Base-by-base conservation (phyloP, 2,888 invertebrate genomes). In the Eristalis tenax region DNA sequence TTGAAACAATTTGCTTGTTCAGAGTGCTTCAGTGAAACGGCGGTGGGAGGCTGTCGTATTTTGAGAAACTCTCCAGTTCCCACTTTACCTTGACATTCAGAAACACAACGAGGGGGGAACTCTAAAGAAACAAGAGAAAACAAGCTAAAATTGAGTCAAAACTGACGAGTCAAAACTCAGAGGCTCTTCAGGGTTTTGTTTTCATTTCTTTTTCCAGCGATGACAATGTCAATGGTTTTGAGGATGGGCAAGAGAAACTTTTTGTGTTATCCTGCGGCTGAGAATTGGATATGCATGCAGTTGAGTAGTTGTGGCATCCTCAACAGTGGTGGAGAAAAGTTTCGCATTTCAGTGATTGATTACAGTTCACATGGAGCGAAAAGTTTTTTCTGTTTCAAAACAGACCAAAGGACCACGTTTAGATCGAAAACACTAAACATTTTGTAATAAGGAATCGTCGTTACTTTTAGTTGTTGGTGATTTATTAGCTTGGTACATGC, bases 21-120 rank as follows among this genome's bases (percentile, higher is more conserved):
- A 4, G 18, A 50, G 50, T 65, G 74, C 65, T 56, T 56, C 13
- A 32, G 13, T 13, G 13, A 18, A 38, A 57, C 32, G 35, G 43
- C n/a, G 43, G 43, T 43, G 6, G 43, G 5, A 50, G 15, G 43
- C 28, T 5, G 28, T 28, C 28, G 28, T 28, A 50, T 50, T 50
- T n/a, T n/a, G n/a, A 50, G 6, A 18, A 4, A 65, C 70, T 23
- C 38, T n/a, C 57, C 18, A 22, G 57, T 50, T 40, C 10, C 26
- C 65, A 70, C 81, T 82, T 82, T 61, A 76, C 82, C 82, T 82
- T 82, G 82, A 82, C 82, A 74, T 74, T 80, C 38, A 65, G 18
- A 32, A 35, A 13, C 64, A 13, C 22, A 11, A 4, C 4, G 5
- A 28, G 10, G 8, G 63, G 35, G n/a, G 15, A 22, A 61, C 13